Conservation (phyloP, 53 echinoderm and acorn worm species). For the Arbacia lixula region DNA sequence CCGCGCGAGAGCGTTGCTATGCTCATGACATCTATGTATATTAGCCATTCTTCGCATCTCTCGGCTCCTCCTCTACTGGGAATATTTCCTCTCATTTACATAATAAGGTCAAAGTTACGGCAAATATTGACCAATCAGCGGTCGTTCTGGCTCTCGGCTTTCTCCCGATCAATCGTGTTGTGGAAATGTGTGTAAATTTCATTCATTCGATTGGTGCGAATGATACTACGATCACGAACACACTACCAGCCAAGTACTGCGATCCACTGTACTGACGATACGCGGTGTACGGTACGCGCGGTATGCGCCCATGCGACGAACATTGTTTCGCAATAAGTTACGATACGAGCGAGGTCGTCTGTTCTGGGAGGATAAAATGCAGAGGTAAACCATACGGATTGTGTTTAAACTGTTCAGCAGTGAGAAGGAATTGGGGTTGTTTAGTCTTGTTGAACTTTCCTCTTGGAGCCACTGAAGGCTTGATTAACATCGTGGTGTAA, state of each 20-base stretch:
- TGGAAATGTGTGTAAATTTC: conserved; percentile 1
- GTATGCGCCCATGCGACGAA: not conserved
- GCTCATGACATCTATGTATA: no score
- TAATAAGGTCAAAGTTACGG: conserved; percentile 29
- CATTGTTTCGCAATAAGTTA: not conserved
- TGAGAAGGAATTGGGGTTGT: conserved; percentile 7
- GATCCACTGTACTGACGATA: not conserved
- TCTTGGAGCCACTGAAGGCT: no score
- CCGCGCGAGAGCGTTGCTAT: no score
- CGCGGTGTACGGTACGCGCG: not conserved
- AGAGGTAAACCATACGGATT: not conserved
- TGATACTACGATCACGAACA: conserved; percentile 5
- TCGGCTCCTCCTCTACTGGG: not conserved
- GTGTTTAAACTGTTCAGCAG: not conserved
- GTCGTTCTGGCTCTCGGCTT: not conserved
- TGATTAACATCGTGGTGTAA: no score
- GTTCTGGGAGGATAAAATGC: no score
- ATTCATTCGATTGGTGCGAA: conserved; percentile 32
- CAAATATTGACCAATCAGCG: conserved; percentile 1
- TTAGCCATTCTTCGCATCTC: no score
- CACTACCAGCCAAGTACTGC: not conserved
- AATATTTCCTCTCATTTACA: conserved; percentile 14
- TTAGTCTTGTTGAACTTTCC: not conserved
- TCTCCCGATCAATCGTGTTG: conserved; percentile 3
- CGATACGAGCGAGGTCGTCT: not conserved